Evolutionary conservation across 2,113 vertebrate genomes (phyloP), one percentile per base, ranked within the genome.

Genomic region (Ardeotis arabs): DNA sequence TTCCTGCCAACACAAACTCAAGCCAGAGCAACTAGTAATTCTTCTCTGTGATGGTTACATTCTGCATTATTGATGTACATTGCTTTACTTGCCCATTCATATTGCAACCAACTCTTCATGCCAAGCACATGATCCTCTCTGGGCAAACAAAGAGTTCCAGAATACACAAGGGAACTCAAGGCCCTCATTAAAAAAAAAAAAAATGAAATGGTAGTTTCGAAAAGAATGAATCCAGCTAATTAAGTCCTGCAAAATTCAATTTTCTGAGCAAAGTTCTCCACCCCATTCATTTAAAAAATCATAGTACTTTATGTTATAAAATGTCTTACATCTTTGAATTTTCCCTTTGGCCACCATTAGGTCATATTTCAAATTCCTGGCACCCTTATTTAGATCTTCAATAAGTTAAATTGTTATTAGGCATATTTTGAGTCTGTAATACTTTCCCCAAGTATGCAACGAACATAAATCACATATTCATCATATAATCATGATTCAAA

Each of bases 401-500:
- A 20, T 84, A 92, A 70, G 44, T 90, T 86, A 86, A 86, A 86
- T 63, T 67, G 35, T 67, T 93, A 74, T 87, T 86, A 87, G 73
- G 39, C 6, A 0, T 33, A 73, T 84, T 97, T 74, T 84, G 83
- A 70, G 35, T 84, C 82, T 88, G 35, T 68, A 94, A 92, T 84
- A 74, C 52, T 93, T 93, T 91, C 33, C 73, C 29, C 44, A 92
- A 88, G 52, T 87, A 90, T 72, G 75, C 19, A 63, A 75, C 18
- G 64, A 88, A 75, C 58, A 90, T 96, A 93, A 94, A 91, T 93
- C 67, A 94, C 90, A 90, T 88, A 95, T 63, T 94, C 63, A 70
- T 68, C 79, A 70, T 63, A 70, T 19, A 88, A 81, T 70, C 10
- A 28, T 35, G 18, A 47, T 52, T 84, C 7, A 60, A 85, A 62